Conservation (phyloP, 2,113 vertebrate genomes). For the Myrmecophaga tridactyla region DNA sequence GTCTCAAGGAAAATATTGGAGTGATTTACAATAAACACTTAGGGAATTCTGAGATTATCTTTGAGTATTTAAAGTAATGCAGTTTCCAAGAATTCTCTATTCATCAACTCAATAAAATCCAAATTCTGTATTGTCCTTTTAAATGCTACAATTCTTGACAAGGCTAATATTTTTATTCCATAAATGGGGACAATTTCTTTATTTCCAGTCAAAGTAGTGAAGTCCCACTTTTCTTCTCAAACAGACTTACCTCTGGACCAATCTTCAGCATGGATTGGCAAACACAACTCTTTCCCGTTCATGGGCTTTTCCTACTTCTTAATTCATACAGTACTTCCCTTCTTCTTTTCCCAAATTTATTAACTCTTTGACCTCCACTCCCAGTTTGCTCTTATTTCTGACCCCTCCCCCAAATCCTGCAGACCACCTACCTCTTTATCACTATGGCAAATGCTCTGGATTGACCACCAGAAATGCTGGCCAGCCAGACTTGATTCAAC, state of each 20-base stretch:
- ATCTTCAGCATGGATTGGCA: not conserved
- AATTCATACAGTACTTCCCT: not conserved
- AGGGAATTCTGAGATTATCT: slow-evolving; percentile 1
- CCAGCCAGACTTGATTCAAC: not conserved
- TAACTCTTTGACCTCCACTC: not conserved
- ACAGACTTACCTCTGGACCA: not conserved
- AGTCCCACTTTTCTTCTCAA: slow-evolving; percentile 1
- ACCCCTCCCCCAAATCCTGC: not conserved
- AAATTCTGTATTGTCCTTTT: not conserved
- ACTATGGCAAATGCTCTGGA: not conserved
- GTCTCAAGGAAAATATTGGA: not conserved
- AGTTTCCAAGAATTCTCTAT: not conserved
- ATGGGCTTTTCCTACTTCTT: not conserved
- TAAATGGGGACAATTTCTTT: not conserved
- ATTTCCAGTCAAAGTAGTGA: not conserved
- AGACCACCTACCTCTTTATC: not conserved
- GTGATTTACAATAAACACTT: not conserved
- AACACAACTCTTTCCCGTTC: not conserved
- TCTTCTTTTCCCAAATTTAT: not conserved
- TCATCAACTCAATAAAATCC: not conserved
- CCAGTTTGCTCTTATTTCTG: not conserved
- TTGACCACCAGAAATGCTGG: not conserved
- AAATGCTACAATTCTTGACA: not conserved
- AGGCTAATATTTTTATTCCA: not conserved
- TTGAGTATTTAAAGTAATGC: not conserved